Evolutionary conservation across 2,113 vertebrate species (phyloP), one percentile per base, ranked within the genome.

Genomic region (Heterocephalus glaber): DNA sequence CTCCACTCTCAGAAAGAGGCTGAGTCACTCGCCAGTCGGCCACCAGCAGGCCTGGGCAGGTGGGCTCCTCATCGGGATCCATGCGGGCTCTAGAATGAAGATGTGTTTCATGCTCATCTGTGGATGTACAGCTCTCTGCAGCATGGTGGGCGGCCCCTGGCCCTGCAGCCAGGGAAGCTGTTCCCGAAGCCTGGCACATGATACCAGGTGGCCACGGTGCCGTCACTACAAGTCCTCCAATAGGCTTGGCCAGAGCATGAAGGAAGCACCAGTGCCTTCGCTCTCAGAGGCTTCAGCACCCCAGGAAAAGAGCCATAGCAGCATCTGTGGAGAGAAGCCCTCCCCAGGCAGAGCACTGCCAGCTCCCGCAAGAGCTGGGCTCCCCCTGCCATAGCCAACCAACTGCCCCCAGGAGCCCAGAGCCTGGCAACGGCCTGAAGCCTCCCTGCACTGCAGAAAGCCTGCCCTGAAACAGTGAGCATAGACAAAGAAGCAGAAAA

Each of bases 311-410:
- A 28, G 58, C 58, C 26, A 19, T 16, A 35, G 77, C 16, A 49
- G 44, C 13, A 26, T 47, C 26, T 30, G 13, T 28, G 26, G 76
- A 35, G 17, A 79, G 56, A 56, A 28, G n/a, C 38, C 80, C 58
- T 63, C 82, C 81, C 65, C 26, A 41, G 11, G 52, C 49, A 58
- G 54, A 26, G 41, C 52, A 16, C 38, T 60, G 38, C 49, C 52
- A 22, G 22, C 38, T 14, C 28, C 3, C 54, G 33, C 12, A 26
- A 17, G n/a, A 56, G 24, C n/a, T 0, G 22, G 41, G n/a, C 30
- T n/a, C 30, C 1, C 0, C 0, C 28, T 35, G 28, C 49, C 9
- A 0, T 3, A 17, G 52, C n/a, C 20, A 7, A 8, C 89, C 58
- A n/a, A 44, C n/a, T 47, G 33, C 65, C 89, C 58, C 60, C 19